phyloP scores from a whole-genome alignment of 2,888 invertebrate species.

The Petrolisthes cinctipes region DNA sequence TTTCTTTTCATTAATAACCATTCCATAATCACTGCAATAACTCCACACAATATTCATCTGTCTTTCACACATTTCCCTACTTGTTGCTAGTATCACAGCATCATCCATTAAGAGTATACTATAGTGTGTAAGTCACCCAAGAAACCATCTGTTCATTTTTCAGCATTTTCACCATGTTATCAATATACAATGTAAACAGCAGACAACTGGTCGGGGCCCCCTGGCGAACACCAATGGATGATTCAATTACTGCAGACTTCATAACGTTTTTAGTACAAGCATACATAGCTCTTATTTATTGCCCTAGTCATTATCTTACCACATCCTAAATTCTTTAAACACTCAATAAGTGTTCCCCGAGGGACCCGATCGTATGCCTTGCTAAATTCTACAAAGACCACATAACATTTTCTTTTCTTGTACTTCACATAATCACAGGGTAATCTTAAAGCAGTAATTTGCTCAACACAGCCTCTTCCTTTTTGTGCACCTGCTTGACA shows the following conservation, averaged over 20 bases:
- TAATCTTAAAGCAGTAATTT: too few species aligned
- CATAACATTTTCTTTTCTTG: too few species aligned
- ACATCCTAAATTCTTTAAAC: neutral
- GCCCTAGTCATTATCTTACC: neutral
- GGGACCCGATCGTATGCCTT: neutral
- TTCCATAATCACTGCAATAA: neutral
- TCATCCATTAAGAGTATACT: constrained; percentile 3
- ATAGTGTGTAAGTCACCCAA: neutral
- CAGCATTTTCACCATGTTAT: neutral
- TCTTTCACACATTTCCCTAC: constrained; percentile 4
- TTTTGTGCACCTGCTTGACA: too few species aligned
- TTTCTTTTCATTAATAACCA: neutral
- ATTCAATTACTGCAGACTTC: too few species aligned
- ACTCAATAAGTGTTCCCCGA: neutral
- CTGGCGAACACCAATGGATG: too few species aligned
- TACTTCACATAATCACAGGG: too few species aligned
- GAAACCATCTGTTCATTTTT: neutral
- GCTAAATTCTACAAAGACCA: neutral
- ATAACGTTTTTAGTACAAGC: too few species aligned
- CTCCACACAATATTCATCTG: neutral
- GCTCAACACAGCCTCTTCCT: too few species aligned
- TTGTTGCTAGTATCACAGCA: neutral
- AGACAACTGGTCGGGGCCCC: too few species aligned
- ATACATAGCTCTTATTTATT: constrained; percentile 5
- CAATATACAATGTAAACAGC: too few species aligned